Evolutionary conservation across 2,113 vertebrate genomes (phyloP).

Genomic region (Pomatorhinus ruficollis): DNA sequence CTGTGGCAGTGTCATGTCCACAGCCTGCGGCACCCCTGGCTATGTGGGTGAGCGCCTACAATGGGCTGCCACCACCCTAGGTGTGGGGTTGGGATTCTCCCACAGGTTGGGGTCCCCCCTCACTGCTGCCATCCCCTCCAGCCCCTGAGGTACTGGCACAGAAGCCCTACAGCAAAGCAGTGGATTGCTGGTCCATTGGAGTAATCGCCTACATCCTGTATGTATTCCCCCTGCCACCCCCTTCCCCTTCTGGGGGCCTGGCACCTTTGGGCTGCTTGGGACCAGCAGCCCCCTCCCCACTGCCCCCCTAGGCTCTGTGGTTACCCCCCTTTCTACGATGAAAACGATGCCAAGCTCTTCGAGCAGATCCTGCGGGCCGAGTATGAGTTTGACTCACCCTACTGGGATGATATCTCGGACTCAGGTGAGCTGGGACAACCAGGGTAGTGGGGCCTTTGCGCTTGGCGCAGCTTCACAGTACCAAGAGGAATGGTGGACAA

Average conservation of each 20-base stretch:
- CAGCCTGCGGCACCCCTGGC: slow-evolving; percentile 92
- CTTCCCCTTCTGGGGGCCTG: background rate
- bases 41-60: slow-evolving; percentile 84
- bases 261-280: fast-evolving
- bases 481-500: fast-evolving
- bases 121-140: slow-evolving; percentile 31
- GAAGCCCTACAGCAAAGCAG: slow-evolving; percentile 97
- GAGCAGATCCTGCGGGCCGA: slow-evolving; percentile 96
- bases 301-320: slow-evolving; percentile 86
- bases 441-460: background rate
- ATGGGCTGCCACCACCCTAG: background rate
- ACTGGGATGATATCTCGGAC: slow-evolving; percentile 98
- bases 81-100: background rate
- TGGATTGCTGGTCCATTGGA: slow-evolving; percentile 98
- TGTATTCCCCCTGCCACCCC: slow-evolving; percentile 7
- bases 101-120: background rate
- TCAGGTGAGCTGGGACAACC: slow-evolving; percentile 79
- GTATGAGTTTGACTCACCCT: slow-evolving; percentile 97
- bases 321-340: slow-evolving; percentile 96
- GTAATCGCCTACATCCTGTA: slow-evolving; percentile 97
- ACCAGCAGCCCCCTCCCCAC: fast-evolving
- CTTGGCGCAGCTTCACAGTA: fast-evolving
- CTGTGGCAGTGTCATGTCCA: slow-evolving; percentile 93
- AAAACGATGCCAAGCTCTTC: slow-evolving; percentile 96
- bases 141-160: slow-evolving; percentile 96